A percentile compares a stretch with the other conserved stretches of the same genome.
phyloP scores from a whole-genome alignment of 2,888 invertebrate genomes.

The Lycocerus yunnanus region DNA sequence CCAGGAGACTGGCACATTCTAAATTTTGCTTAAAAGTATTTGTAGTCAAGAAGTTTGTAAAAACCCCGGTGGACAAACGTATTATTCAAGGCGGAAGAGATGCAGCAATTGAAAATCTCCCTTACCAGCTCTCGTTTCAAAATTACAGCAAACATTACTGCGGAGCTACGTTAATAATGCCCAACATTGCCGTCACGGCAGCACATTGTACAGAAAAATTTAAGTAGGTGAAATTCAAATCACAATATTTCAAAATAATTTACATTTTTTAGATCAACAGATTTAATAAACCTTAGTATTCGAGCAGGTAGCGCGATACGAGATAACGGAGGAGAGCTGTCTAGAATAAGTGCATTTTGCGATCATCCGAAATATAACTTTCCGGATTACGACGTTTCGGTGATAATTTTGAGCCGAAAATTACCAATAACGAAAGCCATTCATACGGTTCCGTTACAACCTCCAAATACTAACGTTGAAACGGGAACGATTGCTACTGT shows the following conservation, averaged over 20 bases:
- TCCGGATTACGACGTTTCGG: neutral
- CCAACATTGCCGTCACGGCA: slow-evolving; percentile 8
- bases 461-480: neutral
- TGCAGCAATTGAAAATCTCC: neutral
- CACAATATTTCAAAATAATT: neutral
- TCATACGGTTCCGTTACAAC: neutral
- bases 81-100: neutral
- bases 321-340: slow-evolving; percentile 23
- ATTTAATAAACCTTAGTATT: neutral
- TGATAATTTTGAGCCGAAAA: neutral
- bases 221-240: neutral
- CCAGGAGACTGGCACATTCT: no score
- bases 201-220: slow-evolving; percentile 7
- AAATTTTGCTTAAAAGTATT: neutral
- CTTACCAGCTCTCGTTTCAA: neutral
- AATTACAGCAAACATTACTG: neutral
- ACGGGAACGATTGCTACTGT: neutral
- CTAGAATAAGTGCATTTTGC: neutral
- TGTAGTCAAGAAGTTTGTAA: neutral
- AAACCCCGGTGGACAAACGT: neutral
- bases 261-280: neutral
- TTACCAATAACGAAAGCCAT: neutral
- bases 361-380: slow-evolving; percentile 1
- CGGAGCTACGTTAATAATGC: neutral
- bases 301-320: slow-evolving; percentile 24